Evolutionary conservation across 2,797 vertebrate species (phyloP), one percentile per base, ranked within the genome.

Genomic region (Clarias laeviceps): DNA sequence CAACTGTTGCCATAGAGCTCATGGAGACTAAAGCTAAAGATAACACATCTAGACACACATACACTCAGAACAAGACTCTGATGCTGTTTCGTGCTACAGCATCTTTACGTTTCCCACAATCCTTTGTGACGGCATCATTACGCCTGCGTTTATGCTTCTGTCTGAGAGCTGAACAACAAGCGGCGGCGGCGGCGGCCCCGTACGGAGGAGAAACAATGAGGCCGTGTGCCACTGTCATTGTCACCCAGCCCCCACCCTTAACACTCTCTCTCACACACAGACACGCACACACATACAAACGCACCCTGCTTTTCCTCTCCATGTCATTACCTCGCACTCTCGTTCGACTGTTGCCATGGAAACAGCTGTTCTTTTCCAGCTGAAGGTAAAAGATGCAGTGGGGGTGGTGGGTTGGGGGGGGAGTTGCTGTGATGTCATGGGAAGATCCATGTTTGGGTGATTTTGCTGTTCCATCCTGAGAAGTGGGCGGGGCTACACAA

Each of bases 341-440:
- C 84, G 40, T 87, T 90, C 85, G 66, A 40, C 91, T 92, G 95
- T 95, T 95, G 89, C 94, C 94, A 95, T 95, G 95, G 95, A 94
- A 95, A 96, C 95, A 92, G 92, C 92, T 91, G 91, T 92, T 94
- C 92, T 92, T 93, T 95, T 91, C 88, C 80, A 92, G 92, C 87
- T 84, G 85, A 92, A 93, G 94, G 91, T 94, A 89, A 92, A 91
- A 91, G 91, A 88, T 91, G 89, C 90, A 91, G 82, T 89, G 91
- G 66, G 37, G 54, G 62, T n/a, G n/a, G n/a, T n/a, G n/a, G n/a
- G n/a, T n/a, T n/a, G 89, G 84, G 65, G 61, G 54, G 90, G 77
- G 85, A 92, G 91, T 92, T 91, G 87, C 87, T 91, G 91, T 95
- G 93, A 95, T 95, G 92, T 93, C 92, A 95, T 94, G 73, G 80